Evolutionary conservation across 30 jellyfish, hydroid and myxozoan species (phyloP), one percentile per base, ranked within the genome.

Genomic region (Aurelia coerulea): DNA sequence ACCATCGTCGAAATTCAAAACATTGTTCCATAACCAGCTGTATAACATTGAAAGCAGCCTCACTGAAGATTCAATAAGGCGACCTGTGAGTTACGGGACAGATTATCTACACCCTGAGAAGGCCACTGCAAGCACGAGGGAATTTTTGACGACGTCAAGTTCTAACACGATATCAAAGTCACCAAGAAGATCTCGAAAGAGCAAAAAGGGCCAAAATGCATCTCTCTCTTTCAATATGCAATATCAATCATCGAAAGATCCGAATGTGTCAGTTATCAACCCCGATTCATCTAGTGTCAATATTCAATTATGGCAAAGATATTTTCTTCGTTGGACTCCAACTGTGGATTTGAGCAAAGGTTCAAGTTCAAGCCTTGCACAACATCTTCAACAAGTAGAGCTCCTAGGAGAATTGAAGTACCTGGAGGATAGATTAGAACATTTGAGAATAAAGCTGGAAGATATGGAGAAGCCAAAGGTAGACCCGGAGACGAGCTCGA

Each of bases 241-340:
- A 56, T 83, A 83, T 50, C 81, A 83, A 23, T 71, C 92, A 23
- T 39, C 74, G 18, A 83, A 73, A 15, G 92, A 83, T 60, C 92
- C 92, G 73, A 83, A 83, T 56, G 82, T 83, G 23, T 70, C 78
- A 18, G 92, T 83, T 39, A 71, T 83, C 33, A 83, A 83, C 62
- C 86, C 92, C 39, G 92, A 83, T 46, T 70, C 92, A 10, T 83
- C 92, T 9, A 58, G 86, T 35, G 67, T 85, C 13, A 76, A 74
- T 66, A 78, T 74, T 60, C 66, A 74, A 52, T 33, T 93, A 32
- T 93, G 98, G 98, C 80, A 83, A 34, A 74, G 67, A 3, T 88
- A 78, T 67, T 93, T 93, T 67, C 56, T 87, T 5, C 97, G 98
- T 5, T 93, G 98, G 98, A 68, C 90, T 3, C 97, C 98, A 35